Percentiles rank a stretch among this genome's conserved stretches.
phyloP scores from a whole-genome alignment of 1,140 invertebrate species.

The Tetranychus cinnabarinus region DNA sequence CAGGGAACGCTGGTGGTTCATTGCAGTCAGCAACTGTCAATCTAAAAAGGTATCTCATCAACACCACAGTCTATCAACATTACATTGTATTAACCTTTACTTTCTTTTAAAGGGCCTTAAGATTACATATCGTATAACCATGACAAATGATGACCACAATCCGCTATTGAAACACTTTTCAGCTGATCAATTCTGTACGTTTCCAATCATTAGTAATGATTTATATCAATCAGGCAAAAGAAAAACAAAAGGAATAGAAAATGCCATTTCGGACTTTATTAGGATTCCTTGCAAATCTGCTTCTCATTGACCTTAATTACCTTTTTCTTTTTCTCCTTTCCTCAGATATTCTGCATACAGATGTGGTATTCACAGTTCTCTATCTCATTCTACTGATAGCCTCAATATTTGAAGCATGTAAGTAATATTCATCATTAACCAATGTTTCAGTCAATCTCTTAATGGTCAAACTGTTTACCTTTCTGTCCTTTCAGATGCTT shows the following conservation, averaged over 20 bases:
- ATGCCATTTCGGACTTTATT: not conserved
- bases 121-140: constrained; percentile 37
- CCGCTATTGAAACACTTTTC: constrained; percentile 60
- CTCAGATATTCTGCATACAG: constrained; percentile 23
- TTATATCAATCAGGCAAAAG: not conserved
- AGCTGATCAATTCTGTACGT: constrained; percentile 65
- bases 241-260: not conserved
- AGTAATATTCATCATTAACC: constrained; percentile 7
- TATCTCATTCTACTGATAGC: constrained; percentile 18
- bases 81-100: not conserved
- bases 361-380: constrained; percentile 20
- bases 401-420: constrained; percentile 18
- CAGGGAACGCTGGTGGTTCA: constrained; percentile 50
- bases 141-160: constrained; percentile 56
- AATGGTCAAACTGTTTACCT: not conserved
- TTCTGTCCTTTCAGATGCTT: not conserved
- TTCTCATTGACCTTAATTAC: not conserved
- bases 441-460: too few relatives aligned
- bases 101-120: constrained; percentile 33
- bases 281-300: not conserved
- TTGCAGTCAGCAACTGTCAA: constrained; percentile 44
- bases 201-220: too few relatives aligned
- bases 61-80: constrained; percentile 1
- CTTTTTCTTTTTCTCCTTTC: not conserved
- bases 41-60: constrained; percentile 25